Conservation (phyloP, 2,888 invertebrate genomes). For the Erebia ligea region DNA sequence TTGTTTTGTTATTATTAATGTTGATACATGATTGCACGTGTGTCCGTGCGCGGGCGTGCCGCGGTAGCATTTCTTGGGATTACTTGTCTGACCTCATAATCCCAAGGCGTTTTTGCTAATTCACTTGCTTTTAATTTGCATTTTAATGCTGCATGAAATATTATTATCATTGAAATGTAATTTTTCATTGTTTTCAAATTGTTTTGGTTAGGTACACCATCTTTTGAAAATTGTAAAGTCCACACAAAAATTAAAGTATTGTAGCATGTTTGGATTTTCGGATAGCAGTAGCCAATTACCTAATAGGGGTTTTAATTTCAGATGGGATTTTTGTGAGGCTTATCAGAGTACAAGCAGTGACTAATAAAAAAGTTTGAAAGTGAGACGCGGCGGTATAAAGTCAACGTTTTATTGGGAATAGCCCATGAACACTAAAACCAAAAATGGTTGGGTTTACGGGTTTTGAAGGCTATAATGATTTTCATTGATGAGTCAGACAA, state of each 20-base stretch:
- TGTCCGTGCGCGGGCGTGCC: constrained; percentile 6
- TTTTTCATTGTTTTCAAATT: background rate
- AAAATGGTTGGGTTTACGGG: background rate
- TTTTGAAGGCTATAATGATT: background rate
- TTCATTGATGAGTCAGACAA: background rate
- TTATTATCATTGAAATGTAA: background rate
- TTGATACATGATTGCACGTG: background rate
- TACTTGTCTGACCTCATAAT: constrained; percentile 13
- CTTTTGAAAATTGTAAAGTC: background rate
- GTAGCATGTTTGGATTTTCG: background rate
- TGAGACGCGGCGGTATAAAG: background rate
- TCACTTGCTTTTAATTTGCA: constrained; percentile 1
- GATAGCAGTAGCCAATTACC: too few relatives aligned
- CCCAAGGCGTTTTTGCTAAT: background rate
- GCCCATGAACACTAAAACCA: background rate
- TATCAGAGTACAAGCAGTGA: background rate
- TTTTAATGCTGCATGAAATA: background rate
- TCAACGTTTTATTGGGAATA: background rate
- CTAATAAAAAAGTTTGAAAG: constrained; percentile 1
- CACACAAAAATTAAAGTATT: background rate
- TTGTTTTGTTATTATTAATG: constrained; percentile 20
- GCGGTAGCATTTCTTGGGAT: constrained; percentile 33
- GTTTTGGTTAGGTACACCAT: background rate
- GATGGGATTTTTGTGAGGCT: background rate
- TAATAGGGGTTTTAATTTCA: background rate